A percentile compares a stretch with the other conserved stretches of the same genome.
These are phyloP conservation scores for Jacana jacana DNA, from an alignment of 2,113 vertebrate genomes.

Conservation along the genomic window DNA sequence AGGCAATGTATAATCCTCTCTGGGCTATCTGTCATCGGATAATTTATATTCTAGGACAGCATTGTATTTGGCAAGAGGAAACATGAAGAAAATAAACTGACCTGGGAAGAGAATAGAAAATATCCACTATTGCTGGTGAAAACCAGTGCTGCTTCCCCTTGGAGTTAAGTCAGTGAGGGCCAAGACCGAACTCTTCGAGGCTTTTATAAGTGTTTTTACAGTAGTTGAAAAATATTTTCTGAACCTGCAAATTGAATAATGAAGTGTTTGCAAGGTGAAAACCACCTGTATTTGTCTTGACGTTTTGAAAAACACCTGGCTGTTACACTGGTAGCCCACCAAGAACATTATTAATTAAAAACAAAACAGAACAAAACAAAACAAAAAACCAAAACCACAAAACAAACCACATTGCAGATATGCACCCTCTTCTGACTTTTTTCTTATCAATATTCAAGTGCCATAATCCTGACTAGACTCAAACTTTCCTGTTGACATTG, in stretches of 20 bases:
- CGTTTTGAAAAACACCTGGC: neutral
- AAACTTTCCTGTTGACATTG: conserved; percentile 8
- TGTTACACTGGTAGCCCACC: neutral
- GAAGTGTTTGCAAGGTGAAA: neutral
- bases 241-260: neutral
- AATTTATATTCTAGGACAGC: neutral
- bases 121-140: neutral
- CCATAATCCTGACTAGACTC: neutral
- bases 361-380: neutral
- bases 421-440: neutral
- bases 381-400: too few relatives aligned
- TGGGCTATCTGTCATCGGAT: neutral
- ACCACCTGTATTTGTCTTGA: neutral
- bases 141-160: neutral
- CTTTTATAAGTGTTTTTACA: neutral
- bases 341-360: neutral
- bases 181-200: neutral
- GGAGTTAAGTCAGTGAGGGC: neutral
- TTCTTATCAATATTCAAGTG: neutral
- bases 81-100: neutral
- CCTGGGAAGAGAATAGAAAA: neutral
- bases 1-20: neutral
- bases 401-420: neutral
- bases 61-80: neutral
- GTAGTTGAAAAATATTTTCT: neutral